Evolutionary conservation across 2,888 invertebrate species (phyloP).

Genomic region (Ichneumoninae sp.): DNA sequence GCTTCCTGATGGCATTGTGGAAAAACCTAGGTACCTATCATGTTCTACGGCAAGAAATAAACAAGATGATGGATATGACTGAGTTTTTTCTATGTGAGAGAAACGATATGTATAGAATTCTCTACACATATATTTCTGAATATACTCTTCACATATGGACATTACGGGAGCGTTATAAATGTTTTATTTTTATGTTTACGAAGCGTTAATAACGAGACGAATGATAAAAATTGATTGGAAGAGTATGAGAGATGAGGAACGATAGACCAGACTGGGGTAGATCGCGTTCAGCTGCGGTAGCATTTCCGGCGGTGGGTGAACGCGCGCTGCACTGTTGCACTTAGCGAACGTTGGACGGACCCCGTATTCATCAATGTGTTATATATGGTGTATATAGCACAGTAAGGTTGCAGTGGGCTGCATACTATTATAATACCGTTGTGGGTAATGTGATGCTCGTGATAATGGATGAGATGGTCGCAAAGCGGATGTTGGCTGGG

Average conservation of each 20-base stretch:
- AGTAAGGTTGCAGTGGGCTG: slow-evolving; percentile 58
- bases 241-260: slow-evolving; percentile 41
- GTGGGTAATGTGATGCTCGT: slow-evolving; percentile 82
- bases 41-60: no score
- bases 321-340: slow-evolving; percentile 36
- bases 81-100: background rate
- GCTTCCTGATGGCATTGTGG: no score
- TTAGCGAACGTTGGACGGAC: slow-evolving; percentile 38
- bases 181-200: background rate
- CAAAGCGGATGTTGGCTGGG: slow-evolving; percentile 83
- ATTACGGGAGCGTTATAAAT: background rate
- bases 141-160: background rate
- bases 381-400: slow-evolving; percentile 33
- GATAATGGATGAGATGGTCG: slow-evolving; percentile 83
- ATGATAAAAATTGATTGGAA: slow-evolving; percentile 53
- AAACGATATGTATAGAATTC: background rate
- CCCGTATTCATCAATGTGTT: slow-evolving; percentile 27
- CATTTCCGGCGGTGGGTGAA: slow-evolving; percentile 65
- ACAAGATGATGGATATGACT: background rate
- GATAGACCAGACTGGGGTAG: slow-evolving; percentile 49
- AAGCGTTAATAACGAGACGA: slow-evolving; percentile 27
- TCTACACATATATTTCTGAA: background rate
- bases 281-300: slow-evolving; percentile 54
- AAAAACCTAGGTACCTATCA: no score
- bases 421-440: slow-evolving; percentile 77